Percentiles rank a stretch among this genome's conserved stretches.
Conservation (phyloP, 2,888 invertebrate genomes). For the Drosophila ezoana region DNA sequence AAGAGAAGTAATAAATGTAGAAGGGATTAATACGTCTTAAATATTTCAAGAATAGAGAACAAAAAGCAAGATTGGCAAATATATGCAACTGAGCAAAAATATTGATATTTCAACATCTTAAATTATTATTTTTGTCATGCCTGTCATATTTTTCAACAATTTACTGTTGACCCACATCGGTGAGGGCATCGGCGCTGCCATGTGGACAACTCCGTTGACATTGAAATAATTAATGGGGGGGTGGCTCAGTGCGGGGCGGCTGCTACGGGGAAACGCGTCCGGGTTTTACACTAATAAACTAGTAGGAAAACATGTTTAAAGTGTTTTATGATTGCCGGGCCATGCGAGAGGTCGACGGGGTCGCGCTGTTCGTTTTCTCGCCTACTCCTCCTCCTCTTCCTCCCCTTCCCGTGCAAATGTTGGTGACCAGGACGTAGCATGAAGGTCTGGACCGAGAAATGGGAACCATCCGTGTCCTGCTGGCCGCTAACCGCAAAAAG, state of each 20-base stretch:
- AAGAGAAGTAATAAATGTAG: no score
- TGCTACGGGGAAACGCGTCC: conserved; percentile 45
- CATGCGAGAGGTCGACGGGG: conserved; percentile 70
- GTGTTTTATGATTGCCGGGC: conserved; percentile 77
- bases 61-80: no score
- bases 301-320: conserved; percentile 77
- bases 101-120: no score
- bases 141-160: background rate
- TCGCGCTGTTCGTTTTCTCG: conserved; percentile 57
- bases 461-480: conserved; percentile 40
- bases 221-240: conserved; percentile 68
- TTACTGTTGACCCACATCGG: conserved; percentile 14
- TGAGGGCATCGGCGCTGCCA: conserved; percentile 54
- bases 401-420: background rate
- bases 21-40: no score
- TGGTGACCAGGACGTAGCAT: conserved; percentile 2
- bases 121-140: no score
- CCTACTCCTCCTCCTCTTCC: background rate
- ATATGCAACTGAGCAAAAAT: no score
- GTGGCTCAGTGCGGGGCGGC: conserved; percentile 10
- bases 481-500: conserved; percentile 79
- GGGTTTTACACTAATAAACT: conserved; percentile 76
- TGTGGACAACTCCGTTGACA: conserved; percentile 65
- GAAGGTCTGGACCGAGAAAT: conserved; percentile 20
- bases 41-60: no score